These are phyloP conservation scores for Lasioglossum vierecki DNA, from an alignment of 2,888 invertebrate genomes.

Conservation along the genomic window DNA sequence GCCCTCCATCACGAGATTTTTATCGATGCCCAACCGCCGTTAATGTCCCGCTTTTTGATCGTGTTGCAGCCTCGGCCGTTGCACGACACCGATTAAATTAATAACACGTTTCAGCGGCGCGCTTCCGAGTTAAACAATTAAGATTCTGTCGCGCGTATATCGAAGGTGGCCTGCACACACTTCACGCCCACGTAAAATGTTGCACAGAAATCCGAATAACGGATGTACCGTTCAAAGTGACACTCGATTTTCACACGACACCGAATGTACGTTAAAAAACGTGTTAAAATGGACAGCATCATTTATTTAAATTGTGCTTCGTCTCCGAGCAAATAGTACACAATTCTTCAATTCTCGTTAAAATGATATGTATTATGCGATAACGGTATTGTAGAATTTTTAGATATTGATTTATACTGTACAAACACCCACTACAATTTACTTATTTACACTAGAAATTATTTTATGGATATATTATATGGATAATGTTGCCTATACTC, in stretches of 20 bases:
- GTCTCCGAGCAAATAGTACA: background rate
- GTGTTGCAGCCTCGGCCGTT: slow-evolving; percentile 33
- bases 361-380: too few relatives aligned
- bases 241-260: background rate
- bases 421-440: too few relatives aligned
- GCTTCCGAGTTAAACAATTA: slow-evolving; percentile 59
- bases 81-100: slow-evolving; percentile 54
- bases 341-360: too few relatives aligned
- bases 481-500: too few relatives aligned
- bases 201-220: background rate
- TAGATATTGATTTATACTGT: too few relatives aligned
- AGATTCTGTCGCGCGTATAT: slow-evolving; percentile 44
- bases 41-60: slow-evolving; percentile 32
- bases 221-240: too few relatives aligned
- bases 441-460: too few relatives aligned
- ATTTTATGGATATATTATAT: too few relatives aligned
- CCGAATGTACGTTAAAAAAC: background rate
- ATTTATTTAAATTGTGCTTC: background rate
- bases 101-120: slow-evolving; percentile 44
- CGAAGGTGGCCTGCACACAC: slow-evolving; percentile 29
- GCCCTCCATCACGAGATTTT: slow-evolving; percentile 27
- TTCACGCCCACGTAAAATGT: slow-evolving; percentile 14
- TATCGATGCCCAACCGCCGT: slow-evolving; percentile 30
- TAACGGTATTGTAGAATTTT: too few relatives aligned
- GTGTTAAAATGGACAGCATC: background rate